phyloP scores from a whole-genome alignment of 2,888 invertebrate species.

The Plusia festucae region DNA sequence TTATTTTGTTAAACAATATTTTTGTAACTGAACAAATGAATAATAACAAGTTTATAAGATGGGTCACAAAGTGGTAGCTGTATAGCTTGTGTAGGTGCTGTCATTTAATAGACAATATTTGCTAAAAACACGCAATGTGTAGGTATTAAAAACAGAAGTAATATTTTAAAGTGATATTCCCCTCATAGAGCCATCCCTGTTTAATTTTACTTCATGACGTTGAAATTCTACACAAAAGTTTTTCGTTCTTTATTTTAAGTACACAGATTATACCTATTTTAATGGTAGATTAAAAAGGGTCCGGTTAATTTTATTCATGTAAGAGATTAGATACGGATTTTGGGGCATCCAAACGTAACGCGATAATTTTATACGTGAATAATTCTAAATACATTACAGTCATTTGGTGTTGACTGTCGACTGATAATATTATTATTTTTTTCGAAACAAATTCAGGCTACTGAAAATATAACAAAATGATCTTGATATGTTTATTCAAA shows the following conservation, averaged over 20 bases:
- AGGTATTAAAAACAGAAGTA: conserved; percentile 30
- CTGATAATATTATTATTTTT: too few species aligned
- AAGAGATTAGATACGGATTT: conserved; percentile 5
- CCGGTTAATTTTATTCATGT: conserved; percentile 16
- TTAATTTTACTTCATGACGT: conserved; percentile 40
- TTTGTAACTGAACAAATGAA: too few species aligned
- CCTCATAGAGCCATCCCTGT: conserved; percentile 13
- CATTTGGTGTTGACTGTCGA: not conserved
- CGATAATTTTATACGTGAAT: conserved; percentile 5
- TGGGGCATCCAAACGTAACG: not conserved
- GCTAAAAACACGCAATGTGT: conserved; percentile 33
- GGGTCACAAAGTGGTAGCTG: not conserved
- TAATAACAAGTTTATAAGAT: too few species aligned
- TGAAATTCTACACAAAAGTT: conserved; percentile 21
- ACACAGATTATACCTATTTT: conserved; percentile 3
- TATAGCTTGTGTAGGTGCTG: conserved; percentile 21
- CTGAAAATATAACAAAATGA: too few species aligned
- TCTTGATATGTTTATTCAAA: too few species aligned
- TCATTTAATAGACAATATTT: conserved; percentile 33
- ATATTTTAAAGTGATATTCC: conserved; percentile 33
- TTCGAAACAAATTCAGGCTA: too few species aligned
- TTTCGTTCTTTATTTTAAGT: conserved; percentile 13
- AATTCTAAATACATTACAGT: not conserved
- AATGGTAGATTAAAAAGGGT: conserved; percentile 12
- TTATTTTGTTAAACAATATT: too few species aligned